A percentile compares a stretch with the other conserved stretches of the same genome.
These are phyloP conservation scores for Diglossa cyanea DNA, from an alignment of 2,797 vertebrate genomes.

Conservation along the genomic window DNA sequence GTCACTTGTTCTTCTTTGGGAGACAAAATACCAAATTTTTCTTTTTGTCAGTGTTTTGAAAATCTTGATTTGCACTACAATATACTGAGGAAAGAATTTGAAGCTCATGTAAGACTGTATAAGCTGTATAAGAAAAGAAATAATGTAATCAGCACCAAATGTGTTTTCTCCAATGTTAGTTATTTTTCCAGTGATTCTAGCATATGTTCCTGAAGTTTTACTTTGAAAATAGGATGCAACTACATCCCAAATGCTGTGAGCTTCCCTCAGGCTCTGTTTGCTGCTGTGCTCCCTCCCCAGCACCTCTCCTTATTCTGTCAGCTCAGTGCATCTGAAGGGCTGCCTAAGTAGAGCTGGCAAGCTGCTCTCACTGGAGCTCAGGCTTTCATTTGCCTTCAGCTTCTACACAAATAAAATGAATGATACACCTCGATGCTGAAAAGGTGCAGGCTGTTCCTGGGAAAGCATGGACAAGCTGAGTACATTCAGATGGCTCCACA, in stretches of 20 bases:
- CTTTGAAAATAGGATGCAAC: background rate
- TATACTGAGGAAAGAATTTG: background rate
- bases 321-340: background rate
- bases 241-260: background rate
- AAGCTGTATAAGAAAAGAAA: background rate
- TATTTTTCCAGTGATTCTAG: background rate
- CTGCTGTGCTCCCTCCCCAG: background rate
- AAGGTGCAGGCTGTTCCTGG: background rate
- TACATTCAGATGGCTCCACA: background rate
- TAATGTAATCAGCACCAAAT: background rate
- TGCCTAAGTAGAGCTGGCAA: background rate
- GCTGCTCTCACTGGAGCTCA: background rate
- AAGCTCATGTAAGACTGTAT: background rate
- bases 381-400: background rate
- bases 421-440: accelerated
- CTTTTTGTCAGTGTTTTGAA: background rate
- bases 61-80: background rate
- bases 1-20: background rate
- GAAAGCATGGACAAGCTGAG: background rate
- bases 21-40: background rate
- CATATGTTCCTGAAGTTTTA: background rate
- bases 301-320: background rate
- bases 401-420: background rate
- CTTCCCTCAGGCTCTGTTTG: background rate
- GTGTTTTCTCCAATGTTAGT: background rate